Evolutionary conservation across 2,113 vertebrate genomes (phyloP).

Genomic region (Vidua chalybeata): DNA sequence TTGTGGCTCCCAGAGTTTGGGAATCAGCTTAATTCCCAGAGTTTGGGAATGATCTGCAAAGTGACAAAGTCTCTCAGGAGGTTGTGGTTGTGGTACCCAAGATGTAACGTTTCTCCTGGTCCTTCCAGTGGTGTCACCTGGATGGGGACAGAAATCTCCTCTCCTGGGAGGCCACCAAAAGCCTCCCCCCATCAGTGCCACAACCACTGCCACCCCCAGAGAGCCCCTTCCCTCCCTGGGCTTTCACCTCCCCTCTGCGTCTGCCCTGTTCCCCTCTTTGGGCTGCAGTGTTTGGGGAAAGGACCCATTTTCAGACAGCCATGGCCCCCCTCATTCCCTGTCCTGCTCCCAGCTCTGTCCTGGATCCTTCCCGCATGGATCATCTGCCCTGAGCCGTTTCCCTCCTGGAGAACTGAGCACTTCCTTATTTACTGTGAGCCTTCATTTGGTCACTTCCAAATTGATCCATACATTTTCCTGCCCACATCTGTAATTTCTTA

Average conservation of each 20-base stretch:
- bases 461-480: neutral
- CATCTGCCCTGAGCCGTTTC: rapidly evolving
- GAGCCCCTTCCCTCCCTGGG: neutral
- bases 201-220: neutral
- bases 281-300: neutral
- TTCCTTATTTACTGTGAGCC: rapidly evolving
- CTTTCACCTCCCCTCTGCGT: rapidly evolving
- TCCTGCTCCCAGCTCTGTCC: neutral
- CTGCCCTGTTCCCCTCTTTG: no score
- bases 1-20: neutral
- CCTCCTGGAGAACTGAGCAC: neutral
- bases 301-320: neutral
- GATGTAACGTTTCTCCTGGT: neutral
- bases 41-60: neutral
- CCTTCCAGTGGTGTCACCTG: neutral
- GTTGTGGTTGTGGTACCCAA: neutral
- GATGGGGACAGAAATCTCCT: neutral
- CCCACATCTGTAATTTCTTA: neutral
- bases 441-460: neutral
- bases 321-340: neutral
- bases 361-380: neutral
- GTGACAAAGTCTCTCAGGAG: neutral
- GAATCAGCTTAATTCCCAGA: neutral
- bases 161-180: neutral
- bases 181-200: neutral